Conservation (phyloP, 2,113 vertebrate genomes). For the Greenwoodochromis staneri region DNA sequence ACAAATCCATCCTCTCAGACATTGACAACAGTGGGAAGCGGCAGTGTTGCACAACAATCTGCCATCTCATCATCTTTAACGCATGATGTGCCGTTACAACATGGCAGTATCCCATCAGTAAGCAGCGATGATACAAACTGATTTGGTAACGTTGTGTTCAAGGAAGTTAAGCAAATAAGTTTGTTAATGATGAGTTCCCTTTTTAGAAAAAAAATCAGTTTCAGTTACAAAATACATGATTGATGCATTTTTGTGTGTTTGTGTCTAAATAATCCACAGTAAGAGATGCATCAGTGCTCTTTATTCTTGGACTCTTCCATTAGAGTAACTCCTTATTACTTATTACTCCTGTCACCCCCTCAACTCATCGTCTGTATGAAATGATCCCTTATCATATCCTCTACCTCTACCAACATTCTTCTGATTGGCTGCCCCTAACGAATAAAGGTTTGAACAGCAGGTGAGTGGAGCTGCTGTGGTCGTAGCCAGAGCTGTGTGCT, state of each 20-base stretch:
- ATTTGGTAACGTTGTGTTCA: background rate
- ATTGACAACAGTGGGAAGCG: slow-evolving; percentile 25
- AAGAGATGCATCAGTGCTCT: background rate
- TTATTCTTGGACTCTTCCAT: background rate
- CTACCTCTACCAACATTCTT: background rate
- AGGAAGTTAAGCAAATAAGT: background rate
- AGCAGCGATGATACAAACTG: background rate
- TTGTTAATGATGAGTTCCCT: background rate
- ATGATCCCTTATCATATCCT: background rate
- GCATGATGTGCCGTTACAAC: background rate
- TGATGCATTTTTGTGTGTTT: background rate
- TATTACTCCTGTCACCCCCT: background rate
- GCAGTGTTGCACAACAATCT: background rate
- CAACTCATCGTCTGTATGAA: background rate
- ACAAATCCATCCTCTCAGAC: slow-evolving; percentile 23
- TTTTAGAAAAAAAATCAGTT: background rate
- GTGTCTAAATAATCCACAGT: background rate
- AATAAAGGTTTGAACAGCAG: background rate
- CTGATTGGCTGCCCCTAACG: background rate
- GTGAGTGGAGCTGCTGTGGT: background rate
- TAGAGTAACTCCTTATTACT: background rate
- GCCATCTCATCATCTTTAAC: background rate
- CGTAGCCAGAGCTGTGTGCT: background rate
- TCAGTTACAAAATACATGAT: background rate
- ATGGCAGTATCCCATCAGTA: background rate